Evolutionary conservation across 2,888 invertebrate species (phyloP), one percentile per base, ranked within the genome.

Genomic region (Melanostoma scalare): DNA sequence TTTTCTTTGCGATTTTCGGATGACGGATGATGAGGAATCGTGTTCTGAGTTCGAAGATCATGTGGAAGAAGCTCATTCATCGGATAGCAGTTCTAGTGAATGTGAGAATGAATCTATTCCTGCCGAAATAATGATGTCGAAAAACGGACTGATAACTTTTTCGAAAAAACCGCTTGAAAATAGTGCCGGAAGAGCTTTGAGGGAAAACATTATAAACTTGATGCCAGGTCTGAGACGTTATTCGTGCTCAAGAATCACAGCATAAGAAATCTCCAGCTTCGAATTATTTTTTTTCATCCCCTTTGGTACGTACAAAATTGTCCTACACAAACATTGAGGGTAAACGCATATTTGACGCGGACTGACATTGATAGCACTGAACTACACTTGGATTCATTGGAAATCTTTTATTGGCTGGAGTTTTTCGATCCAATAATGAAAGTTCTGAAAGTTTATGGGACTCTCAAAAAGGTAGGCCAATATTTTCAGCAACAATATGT

Each of bases 241-340:
- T 36, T 48, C 50, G 4, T 50, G 33, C 50, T 63, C 63, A 63
- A 36, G 63, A 63, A 48, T 40, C 8, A 48, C 36, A 8, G 48
- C 33, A 63, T 48, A 50, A 63, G 48, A 63, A 48, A 63, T 63
- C 9, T 50, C 61, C 8, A 50, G 61, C 61, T 63, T 48, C 9
- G 44, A 44, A 46, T 35, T 60, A 48, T 58, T 42, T 40, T 58
- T 58, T 20, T 9, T 30, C 58, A 6, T 20, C 58, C 40, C 42
- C 58, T 58, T 42, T 58, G 42, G 31, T 42, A 30, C 58, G 40
- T 50, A 50, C 30, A 30, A 50, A 20, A 50, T 50, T 50, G 3
- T 3, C 38, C 8, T 55, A 55, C 38, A 36, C 48, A 33, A 48
- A 61, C 46, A 61, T 61, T 61, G 35, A 46, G 20, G 46, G 60